A percentile compares a stretch with the other conserved stretches of the same genome.
Conservation (phyloP, 2,797 vertebrate species). For the Hypotaenidia philippensis region DNA sequence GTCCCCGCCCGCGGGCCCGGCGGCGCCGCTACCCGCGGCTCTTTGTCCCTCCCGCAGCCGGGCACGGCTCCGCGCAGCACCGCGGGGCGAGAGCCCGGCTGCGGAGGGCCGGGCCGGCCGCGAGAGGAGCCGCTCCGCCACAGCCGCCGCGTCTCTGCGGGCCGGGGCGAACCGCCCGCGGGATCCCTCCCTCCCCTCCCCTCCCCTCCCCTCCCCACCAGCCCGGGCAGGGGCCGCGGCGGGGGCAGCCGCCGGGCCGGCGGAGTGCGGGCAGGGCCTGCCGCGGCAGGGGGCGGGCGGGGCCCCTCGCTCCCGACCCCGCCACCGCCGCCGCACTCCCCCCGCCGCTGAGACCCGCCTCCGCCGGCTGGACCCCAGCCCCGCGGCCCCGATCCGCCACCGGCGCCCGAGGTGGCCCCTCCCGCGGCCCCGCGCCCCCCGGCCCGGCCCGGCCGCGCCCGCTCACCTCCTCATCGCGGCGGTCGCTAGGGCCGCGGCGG, state of each 20-base stretch:
- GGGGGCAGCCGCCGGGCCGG: no score
- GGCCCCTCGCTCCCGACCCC: not conserved
- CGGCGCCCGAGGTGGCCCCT: not conserved
- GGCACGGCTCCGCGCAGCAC: no score
- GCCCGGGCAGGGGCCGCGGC: not conserved
- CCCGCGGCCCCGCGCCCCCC: not conserved
- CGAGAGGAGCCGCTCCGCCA: no score
- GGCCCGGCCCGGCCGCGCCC: not conserved
- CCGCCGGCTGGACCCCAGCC: not conserved
- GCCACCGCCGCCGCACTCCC: no score
- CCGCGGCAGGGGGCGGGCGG: no score
- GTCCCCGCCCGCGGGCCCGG: not conserved
- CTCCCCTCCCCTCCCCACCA: no score
- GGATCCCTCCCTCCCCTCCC: not conserved
- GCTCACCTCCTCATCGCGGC: constrained; percentile 26
- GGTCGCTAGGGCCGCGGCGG: not conserved
- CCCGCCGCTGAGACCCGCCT: no score
- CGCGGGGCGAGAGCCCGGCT: no score
- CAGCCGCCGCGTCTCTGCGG: no score
- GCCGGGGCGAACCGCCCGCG: not conserved
- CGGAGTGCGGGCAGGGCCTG: not conserved
- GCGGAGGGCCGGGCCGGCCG: no score
- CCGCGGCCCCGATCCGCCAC: not conserved
- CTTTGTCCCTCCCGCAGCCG: no score
- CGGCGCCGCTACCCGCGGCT: no score